Conservation (phyloP, 2,888 invertebrate genomes). For the Thera britannica region DNA sequence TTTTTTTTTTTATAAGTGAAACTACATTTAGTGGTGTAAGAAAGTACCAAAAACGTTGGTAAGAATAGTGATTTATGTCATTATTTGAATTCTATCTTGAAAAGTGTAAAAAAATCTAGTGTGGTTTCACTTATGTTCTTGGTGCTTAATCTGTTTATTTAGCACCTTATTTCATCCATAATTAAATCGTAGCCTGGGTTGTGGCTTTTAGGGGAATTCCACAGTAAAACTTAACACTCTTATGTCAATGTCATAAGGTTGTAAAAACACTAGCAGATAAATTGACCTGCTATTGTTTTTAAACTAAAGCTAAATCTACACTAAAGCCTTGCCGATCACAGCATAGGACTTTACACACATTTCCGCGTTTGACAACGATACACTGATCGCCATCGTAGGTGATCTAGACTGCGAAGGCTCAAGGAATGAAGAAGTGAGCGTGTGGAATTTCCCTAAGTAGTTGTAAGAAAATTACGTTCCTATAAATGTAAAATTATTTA, state of each 20-base stretch:
- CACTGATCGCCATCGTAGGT: no score
- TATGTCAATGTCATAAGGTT: slow-evolving; percentile 14
- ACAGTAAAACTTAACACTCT: background rate
- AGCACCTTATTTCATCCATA: slow-evolving; percentile 21
- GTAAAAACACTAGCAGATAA: slow-evolving; percentile 16
- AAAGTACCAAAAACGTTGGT: no score
- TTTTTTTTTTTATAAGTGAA: slow-evolving; percentile 37
- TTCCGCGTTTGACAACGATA: no score
- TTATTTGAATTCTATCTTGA: no score
- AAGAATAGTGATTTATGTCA: no score
- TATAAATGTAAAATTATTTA: slow-evolving; percentile 64
- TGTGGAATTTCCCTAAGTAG: slow-evolving; percentile 32
- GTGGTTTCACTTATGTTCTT: slow-evolving; percentile 32
- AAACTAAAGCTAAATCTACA: background rate
- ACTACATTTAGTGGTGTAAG: slow-evolving; percentile 29
- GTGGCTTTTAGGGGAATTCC: slow-evolving; percentile 7
- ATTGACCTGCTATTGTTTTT: background rate
- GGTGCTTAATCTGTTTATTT: slow-evolving; percentile 27
- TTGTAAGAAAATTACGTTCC: slow-evolving; percentile 69
- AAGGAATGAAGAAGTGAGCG: no score
- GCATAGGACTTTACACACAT: no score
- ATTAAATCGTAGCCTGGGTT: slow-evolving; percentile 13
- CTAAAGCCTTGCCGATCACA: background rate
- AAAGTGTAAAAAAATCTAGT: background rate
- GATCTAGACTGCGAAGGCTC: no score